Evolutionary conservation across 2,888 invertebrate species (phyloP).

Genomic region (Nowickia ferox): DNA sequence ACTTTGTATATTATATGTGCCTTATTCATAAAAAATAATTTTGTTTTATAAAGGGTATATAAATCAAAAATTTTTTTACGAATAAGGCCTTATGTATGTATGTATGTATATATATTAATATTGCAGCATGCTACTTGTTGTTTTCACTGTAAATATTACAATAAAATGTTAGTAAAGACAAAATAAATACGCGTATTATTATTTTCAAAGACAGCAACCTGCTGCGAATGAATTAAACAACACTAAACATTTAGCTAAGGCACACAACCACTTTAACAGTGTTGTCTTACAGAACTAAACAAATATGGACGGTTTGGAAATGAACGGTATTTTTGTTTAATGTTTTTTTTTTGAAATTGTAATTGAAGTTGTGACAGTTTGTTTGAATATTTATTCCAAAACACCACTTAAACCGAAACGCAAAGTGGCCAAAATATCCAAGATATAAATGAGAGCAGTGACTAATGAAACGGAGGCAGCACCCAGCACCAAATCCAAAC

Average conservation of each 20-base stretch:
- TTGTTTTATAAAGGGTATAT: too few species aligned
- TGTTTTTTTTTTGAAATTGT: constrained; percentile 11
- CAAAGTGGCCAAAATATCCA: constrained; percentile 81
- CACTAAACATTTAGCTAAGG: constrained; percentile 27
- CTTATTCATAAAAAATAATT: too few species aligned
- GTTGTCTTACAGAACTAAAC: constrained; percentile 10
- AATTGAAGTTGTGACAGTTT: constrained; percentile 37
- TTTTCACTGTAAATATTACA: constrained; percentile 73
- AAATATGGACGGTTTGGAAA: constrained; percentile 23
- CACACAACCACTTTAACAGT: constrained; percentile 33
- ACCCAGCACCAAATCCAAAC: constrained; percentile 81
- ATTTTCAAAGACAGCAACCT: constrained; percentile 56
- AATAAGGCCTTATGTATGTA: too few species aligned
- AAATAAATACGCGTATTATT: neutral
- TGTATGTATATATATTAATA: neutral
- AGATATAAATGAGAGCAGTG: constrained; percentile 78
- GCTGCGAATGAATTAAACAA: neutral
- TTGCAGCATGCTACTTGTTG: constrained; percentile 18
- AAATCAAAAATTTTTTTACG: too few species aligned
- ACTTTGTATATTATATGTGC: neutral
- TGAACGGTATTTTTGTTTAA: neutral
- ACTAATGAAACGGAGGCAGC: constrained; percentile 80
- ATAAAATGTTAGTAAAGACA: constrained; percentile 49
- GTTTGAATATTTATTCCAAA: constrained; percentile 77
- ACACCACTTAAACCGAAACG: constrained; percentile 81